phyloP scores from a whole-genome alignment of 2,113 vertebrate species.

The Peromyscus polionotus region DNA sequence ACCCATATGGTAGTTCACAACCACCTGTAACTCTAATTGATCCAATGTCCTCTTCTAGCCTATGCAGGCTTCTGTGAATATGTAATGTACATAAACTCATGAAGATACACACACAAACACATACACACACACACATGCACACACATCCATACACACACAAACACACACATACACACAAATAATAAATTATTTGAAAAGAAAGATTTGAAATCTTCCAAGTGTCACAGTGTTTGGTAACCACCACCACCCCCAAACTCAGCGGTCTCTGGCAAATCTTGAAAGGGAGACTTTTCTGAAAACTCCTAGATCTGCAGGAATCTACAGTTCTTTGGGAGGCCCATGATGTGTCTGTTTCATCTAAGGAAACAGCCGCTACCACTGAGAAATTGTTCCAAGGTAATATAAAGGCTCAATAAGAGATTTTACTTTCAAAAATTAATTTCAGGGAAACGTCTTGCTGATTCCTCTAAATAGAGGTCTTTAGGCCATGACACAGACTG shows the following conservation, averaged over 20 bases:
- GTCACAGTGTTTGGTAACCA: background rate
- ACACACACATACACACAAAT: background rate
- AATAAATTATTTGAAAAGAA: background rate
- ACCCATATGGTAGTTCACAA: background rate
- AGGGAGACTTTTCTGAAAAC: slow-evolving; percentile 13
- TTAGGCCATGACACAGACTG: background rate
- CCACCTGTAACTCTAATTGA: background rate
- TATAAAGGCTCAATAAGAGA: background rate
- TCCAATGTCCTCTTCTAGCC: background rate
- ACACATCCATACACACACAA: background rate
- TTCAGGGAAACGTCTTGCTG: slow-evolving; percentile 3
- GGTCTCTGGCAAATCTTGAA: background rate
- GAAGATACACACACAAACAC: background rate
- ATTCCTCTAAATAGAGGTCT: slow-evolving; percentile 57
- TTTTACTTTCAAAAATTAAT: slow-evolving; percentile 13
- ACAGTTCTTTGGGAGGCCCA: background rate
- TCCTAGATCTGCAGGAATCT: background rate
- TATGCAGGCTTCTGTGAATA: background rate
- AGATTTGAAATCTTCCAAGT: background rate
- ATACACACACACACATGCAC: background rate
- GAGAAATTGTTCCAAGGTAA: background rate
- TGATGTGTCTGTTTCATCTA: background rate
- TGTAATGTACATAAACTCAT: background rate
- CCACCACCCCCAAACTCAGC: background rate
- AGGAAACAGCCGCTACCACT: background rate